These are phyloP conservation scores for Anhinga anhinga DNA, from an alignment of 2,113 vertebrate species.

Conservation along the genomic window DNA sequence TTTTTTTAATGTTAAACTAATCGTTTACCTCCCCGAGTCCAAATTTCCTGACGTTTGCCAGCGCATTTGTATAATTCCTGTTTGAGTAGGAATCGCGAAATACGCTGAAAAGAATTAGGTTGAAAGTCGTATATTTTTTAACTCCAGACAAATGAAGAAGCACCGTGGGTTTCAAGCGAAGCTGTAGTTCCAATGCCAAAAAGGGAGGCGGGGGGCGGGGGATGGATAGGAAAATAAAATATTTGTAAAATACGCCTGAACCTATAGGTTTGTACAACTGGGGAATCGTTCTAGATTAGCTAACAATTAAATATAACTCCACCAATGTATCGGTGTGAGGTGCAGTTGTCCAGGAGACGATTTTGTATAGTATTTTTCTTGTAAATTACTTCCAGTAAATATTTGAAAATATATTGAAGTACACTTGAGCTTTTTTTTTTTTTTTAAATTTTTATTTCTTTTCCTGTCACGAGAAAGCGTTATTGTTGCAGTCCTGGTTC, in stretches of 20 bases:
- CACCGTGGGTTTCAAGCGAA: constrained; percentile 55
- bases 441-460: constrained; percentile 60
- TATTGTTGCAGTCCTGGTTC: constrained; percentile 88
- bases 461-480: constrained; percentile 81
- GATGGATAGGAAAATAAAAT: constrained; percentile 1
- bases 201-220: neutral
- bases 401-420: constrained; percentile 97
- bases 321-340: constrained; percentile 85
- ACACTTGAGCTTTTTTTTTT: constrained; percentile 79
- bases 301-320: constrained; percentile 79
- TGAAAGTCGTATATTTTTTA: constrained; percentile 51
- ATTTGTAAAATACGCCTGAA: constrained; percentile 76
- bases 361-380: constrained; percentile 99
- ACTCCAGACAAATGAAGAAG: constrained; percentile 56
- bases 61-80: constrained; percentile 35
- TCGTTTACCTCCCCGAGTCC: constrained; percentile 25
- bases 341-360: constrained; percentile 93
- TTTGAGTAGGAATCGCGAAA: constrained; percentile 50
- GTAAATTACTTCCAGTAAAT: constrained; percentile 98
- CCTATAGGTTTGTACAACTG: constrained; percentile 81
- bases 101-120: constrained; percentile 34
- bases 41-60: neutral
- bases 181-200: constrained; percentile 74
- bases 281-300: constrained; percentile 89
- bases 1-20: neutral